These are phyloP conservation scores for Euschistus heros DNA, from an alignment of 1,140 invertebrate genomes.

Conservation along the genomic window DNA sequence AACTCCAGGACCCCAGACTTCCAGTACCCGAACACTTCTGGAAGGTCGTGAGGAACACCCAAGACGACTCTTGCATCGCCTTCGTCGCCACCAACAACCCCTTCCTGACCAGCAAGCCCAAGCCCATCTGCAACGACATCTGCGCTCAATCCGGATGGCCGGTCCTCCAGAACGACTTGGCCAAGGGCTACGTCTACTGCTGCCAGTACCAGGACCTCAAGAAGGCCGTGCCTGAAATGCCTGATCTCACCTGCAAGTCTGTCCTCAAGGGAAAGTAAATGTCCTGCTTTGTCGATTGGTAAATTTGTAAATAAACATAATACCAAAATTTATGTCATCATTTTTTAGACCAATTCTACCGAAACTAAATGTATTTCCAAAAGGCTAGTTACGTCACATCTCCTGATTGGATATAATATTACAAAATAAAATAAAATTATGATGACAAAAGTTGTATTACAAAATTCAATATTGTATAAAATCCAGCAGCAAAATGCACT, in stretches of 20 bases:
- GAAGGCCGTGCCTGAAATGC: constrained; percentile 11
- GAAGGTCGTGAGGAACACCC: constrained; percentile 27
- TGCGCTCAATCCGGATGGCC: constrained; percentile 26
- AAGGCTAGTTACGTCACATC: too few relatives aligned
- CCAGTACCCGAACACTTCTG: constrained; percentile 28
- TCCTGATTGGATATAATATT: too few relatives aligned
- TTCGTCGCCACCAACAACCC: constrained; percentile 30
- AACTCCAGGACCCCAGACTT: constrained; percentile 24
- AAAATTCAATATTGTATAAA: too few relatives aligned
- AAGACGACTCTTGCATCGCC: constrained; percentile 26
- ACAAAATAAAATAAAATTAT: too few relatives aligned
- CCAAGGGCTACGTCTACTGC: constrained; percentile 28
- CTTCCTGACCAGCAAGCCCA: constrained; percentile 17
- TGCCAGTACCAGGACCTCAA: constrained; percentile 21
- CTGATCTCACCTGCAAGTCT: constrained; percentile 19
- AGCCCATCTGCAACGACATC: constrained; percentile 24
- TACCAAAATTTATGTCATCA: too few relatives aligned
- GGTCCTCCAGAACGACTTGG: constrained; percentile 6
- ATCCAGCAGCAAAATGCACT: too few relatives aligned
- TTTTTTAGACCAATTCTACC: too few relatives aligned
- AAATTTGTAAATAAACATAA: too few relatives aligned
- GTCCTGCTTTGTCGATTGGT: too few relatives aligned
- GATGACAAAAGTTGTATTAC: too few relatives aligned
- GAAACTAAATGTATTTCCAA: too few relatives aligned
- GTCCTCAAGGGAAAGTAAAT: background rate